phyloP scores from a whole-genome alignment of 2,888 invertebrate species.

The Theretra japonica region DNA sequence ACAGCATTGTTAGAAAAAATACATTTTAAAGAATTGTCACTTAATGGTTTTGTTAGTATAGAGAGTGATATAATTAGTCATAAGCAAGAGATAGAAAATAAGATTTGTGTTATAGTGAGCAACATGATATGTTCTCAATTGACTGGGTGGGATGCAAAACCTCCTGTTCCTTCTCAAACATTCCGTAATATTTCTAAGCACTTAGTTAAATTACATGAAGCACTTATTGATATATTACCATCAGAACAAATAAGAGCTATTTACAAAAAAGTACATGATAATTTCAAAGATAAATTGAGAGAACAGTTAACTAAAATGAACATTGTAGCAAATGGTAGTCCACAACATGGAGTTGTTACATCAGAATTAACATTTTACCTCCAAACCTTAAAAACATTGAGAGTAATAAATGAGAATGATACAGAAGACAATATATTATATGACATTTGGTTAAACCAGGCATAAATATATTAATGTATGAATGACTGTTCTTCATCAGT shows the following conservation, averaged over 20 bases:
- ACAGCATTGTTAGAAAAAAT: slow-evolving; percentile 87
- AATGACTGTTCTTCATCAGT: too few species aligned
- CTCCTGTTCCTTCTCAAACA: slow-evolving; percentile 96
- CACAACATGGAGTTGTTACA: slow-evolving; percentile 97
- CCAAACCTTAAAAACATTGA: slow-evolving; percentile 92
- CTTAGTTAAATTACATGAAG: slow-evolving; percentile 95
- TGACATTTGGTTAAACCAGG: slow-evolving; percentile 91
- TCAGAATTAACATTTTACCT: slow-evolving; percentile 96
- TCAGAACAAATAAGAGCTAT: slow-evolving; percentile 90
- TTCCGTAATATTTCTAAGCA: slow-evolving; percentile 95
- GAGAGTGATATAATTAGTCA: slow-evolving; percentile 94
- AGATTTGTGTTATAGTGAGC: slow-evolving; percentile 95
- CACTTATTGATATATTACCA: slow-evolving; percentile 93
- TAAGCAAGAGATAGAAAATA: slow-evolving; percentile 95
- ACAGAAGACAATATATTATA: slow-evolving; percentile 91
- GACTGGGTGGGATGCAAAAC: slow-evolving; percentile 95
- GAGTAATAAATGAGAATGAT: slow-evolving; percentile 90
- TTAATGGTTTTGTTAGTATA: slow-evolving; percentile 87
- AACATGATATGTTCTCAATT: slow-evolving; percentile 93
- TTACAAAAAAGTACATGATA: slow-evolving; percentile 91
- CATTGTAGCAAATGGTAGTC: slow-evolving; percentile 97
- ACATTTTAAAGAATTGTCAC: slow-evolving; percentile 77
- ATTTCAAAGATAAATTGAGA: slow-evolving; percentile 94
- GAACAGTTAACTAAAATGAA: slow-evolving; percentile 94
- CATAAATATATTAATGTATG: background rate